Evolutionary conservation across 2,113 vertebrate species (phyloP).

Genomic region (Carassius gibelio): DNA sequence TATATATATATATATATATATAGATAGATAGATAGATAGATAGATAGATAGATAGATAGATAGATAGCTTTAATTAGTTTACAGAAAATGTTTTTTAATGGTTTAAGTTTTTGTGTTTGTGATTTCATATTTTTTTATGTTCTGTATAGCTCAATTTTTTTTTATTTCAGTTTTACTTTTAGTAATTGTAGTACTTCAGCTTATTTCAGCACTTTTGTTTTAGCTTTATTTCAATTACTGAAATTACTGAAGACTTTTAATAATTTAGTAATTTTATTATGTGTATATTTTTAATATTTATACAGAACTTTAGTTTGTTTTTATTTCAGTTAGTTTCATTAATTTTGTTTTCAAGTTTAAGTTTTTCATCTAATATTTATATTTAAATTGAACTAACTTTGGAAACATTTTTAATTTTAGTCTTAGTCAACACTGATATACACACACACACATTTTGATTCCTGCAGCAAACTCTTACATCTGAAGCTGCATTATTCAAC

Average conservation of each 20-base stretch:
- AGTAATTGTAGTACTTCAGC: too few relatives aligned
- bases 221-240: too few relatives aligned
- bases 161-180: too few relatives aligned
- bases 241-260: too few relatives aligned
- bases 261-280: not conserved
- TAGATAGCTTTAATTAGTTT: not conserved
- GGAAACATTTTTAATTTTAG: not conserved
- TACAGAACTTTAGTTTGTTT: not conserved
- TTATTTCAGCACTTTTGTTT: too few relatives aligned
- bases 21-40: not conserved
- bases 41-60: too few relatives aligned
- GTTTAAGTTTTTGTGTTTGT: not conserved
- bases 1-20: not conserved
- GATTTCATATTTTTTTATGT: too few relatives aligned
- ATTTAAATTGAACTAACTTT: not conserved
- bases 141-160: too few relatives aligned
- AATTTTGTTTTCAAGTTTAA: not conserved
- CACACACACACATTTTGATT: conserved; percentile 5
- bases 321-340: not conserved
- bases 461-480: conserved; percentile 4
- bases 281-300: not conserved
- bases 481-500: conserved; percentile 36
- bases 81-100: not conserved
- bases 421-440: not conserved
- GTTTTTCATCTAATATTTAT: not conserved